These are phyloP conservation scores for Cephus rjabovi DNA, from an alignment of 2,888 invertebrate genomes.

Conservation along the genomic window DNA sequence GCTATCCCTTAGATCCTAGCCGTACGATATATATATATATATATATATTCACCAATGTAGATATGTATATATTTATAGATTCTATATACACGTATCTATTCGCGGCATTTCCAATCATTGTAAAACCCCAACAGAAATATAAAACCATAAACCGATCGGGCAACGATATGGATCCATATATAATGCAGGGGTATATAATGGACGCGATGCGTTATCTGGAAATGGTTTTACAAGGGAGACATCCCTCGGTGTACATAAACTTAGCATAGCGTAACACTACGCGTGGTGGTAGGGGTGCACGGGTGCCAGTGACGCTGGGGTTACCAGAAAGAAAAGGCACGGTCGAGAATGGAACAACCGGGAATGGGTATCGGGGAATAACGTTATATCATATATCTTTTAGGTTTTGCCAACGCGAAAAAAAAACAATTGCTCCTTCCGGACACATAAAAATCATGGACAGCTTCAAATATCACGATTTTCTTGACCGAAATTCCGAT, in stretches of 20 bases:
- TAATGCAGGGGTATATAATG: slow-evolving; percentile 54
- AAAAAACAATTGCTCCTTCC: slow-evolving; percentile 53
- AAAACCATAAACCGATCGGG: slow-evolving; percentile 65
- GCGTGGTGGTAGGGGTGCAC: not conserved
- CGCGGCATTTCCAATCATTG: slow-evolving; percentile 65
- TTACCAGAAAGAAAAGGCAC: slow-evolving; percentile 14
- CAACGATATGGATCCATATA: slow-evolving; percentile 60
- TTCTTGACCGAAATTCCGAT: not conserved
- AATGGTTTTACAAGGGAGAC: slow-evolving; percentile 65
- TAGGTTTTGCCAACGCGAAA: not conserved
- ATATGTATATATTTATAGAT: not conserved
- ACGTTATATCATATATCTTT: not conserved
- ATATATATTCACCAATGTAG: not conserved
- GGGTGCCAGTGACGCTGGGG: slow-evolving; percentile 9
- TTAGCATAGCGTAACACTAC: slow-evolving; percentile 50
- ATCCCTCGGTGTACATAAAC: slow-evolving; percentile 63
- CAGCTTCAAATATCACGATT: slow-evolving; percentile 21
- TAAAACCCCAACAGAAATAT: slow-evolving; percentile 63
- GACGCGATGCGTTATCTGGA: slow-evolving; percentile 62
- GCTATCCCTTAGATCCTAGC: not conserved
- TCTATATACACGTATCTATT: slow-evolving; percentile 42
- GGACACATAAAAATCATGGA: slow-evolving; percentile 51
- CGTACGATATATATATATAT: not conserved
- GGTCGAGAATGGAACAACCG: slow-evolving; percentile 7
- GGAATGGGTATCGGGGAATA: not conserved